Percentiles rank a stretch among this genome's conserved stretches.
Conservation (phyloP, 2,113 vertebrate genomes). For the Emydocephalus ijimae region DNA sequence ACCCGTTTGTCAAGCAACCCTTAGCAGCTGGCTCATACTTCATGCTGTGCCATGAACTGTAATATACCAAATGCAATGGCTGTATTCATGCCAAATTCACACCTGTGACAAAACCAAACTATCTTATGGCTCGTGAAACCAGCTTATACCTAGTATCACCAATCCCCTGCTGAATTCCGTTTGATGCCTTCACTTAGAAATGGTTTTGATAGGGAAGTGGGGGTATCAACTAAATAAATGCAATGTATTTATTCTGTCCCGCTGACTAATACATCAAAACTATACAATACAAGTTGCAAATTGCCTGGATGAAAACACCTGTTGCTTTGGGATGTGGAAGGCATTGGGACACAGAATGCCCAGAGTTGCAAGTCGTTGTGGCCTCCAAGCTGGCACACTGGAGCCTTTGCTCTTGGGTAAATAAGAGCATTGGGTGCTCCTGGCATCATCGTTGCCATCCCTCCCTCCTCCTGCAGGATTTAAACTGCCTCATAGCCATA, state of each 20-base stretch:
- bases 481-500: not conserved
- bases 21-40: not conserved
- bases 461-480: too few relatives aligned
- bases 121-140: not conserved
- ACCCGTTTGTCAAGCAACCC: not conserved
- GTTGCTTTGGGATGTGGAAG: not conserved
- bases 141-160: not conserved
- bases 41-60: not conserved
- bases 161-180: not conserved
- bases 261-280: not conserved
- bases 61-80: not conserved
- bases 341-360: not conserved
- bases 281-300: not conserved
- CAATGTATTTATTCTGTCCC: not conserved
- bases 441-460: fast-evolving
- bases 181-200: not conserved
- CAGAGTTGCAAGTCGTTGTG: not conserved
- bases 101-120: not conserved
- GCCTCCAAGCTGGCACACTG: too few relatives aligned
- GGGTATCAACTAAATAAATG: not conserved
- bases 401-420: not conserved
- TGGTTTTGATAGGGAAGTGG: not conserved
- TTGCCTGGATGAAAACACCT: not conserved
- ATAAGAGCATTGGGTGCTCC: not conserved
- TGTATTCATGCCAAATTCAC: not conserved